Conservation (phyloP, 2,113 vertebrate genomes). For the Epinephelus cyanopodus region DNA sequence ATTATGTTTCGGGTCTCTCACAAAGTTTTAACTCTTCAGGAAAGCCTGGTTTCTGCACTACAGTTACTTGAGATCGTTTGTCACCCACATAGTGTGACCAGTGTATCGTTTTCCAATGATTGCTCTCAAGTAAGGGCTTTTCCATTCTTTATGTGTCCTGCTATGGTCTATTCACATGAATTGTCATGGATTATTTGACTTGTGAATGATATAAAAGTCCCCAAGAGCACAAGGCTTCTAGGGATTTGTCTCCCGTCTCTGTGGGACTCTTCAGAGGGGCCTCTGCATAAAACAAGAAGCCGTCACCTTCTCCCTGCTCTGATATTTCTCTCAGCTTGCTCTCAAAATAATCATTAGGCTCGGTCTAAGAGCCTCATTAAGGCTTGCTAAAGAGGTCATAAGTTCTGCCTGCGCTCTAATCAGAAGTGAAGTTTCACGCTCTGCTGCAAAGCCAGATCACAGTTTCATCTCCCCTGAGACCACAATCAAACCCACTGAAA, state of each 20-base stretch:
- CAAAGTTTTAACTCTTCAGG: neutral
- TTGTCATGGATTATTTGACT: constrained; percentile 37
- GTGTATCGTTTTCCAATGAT: neutral
- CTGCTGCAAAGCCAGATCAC: constrained; percentile 48
- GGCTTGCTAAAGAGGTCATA: constrained; percentile 63
- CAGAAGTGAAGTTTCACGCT: constrained; percentile 71
- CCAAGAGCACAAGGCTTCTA: neutral
- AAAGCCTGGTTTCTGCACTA: neutral
- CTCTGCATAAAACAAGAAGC: constrained; percentile 31
- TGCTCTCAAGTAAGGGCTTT: constrained; percentile 10
- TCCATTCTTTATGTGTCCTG: constrained; percentile 4
- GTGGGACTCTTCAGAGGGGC: neutral
- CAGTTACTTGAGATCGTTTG: neutral
- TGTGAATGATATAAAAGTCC: constrained; percentile 8
- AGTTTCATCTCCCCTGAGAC: constrained; percentile 35
- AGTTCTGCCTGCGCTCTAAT: constrained; percentile 65
- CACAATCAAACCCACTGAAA: constrained; percentile 48
- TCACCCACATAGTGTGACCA: neutral
- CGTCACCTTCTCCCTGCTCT: constrained; percentile 21
- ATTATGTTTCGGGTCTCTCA: neutral
- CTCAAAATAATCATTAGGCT: constrained; percentile 66
- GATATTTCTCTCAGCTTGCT: constrained; percentile 34
- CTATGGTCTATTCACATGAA: neutral
- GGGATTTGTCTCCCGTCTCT: constrained; percentile 31
- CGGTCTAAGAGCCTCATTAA: constrained; percentile 71